phyloP scores from a whole-genome alignment of 2,797 vertebrate species.

The Adrianichthys oophorus region DNA sequence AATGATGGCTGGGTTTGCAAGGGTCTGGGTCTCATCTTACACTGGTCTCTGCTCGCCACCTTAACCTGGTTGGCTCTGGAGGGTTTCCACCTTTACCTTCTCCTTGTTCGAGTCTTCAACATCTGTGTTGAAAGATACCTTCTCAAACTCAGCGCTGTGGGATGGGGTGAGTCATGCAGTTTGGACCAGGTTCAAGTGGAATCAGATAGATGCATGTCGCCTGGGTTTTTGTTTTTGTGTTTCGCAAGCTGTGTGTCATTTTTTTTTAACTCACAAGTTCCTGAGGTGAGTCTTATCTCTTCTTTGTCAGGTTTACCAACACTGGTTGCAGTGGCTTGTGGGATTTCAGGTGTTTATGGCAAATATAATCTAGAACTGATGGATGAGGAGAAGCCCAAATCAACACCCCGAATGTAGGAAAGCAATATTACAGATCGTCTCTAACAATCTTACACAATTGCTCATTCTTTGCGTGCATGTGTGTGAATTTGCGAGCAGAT shows the following conservation, averaged over 20 bases:
- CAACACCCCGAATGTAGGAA: conserved; percentile 73
- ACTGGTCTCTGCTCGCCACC: conserved; percentile 77
- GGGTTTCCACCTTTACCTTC: conserved; percentile 86
- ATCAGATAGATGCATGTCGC: too few relatives aligned
- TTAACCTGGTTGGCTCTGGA: conserved; percentile 82
- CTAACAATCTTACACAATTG: background rate
- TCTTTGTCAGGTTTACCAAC: conserved; percentile 75
- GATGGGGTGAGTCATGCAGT: conserved; percentile 81
- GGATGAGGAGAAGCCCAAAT: background rate
- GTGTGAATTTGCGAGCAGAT: conserved; percentile 47
- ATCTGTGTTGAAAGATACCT: conserved; percentile 80
- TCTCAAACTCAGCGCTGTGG: conserved; percentile 81
- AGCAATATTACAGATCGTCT: background rate
- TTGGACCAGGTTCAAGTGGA: too few relatives aligned
- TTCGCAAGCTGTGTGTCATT: too few relatives aligned
- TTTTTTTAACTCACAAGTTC: too few relatives aligned
- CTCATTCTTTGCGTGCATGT: background rate
- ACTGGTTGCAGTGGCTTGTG: conserved; percentile 56
- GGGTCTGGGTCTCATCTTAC: conserved; percentile 64
- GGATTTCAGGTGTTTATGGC: conserved; percentile 59
- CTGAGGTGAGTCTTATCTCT: too few relatives aligned
- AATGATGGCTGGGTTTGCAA: conserved; percentile 38
- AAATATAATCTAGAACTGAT: conserved; percentile 18
- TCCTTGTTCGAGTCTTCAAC: conserved; percentile 83
- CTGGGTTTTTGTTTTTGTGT: too few relatives aligned